These are phyloP conservation scores for Aleadryas rufinucha DNA, from an alignment of 2,113 vertebrate species.

Conservation along the genomic window DNA sequence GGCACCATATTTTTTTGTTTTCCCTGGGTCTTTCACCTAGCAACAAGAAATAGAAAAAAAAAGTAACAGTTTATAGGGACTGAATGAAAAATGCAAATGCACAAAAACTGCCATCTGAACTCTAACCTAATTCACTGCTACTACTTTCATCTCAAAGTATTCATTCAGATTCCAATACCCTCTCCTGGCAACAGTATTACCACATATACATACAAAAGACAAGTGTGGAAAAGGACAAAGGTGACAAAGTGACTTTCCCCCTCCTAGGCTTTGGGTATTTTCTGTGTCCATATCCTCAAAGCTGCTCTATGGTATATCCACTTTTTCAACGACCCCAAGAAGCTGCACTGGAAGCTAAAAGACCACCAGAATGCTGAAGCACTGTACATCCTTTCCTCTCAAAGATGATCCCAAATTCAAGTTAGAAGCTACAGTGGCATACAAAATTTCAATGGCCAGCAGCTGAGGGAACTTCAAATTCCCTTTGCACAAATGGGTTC, in stretches of 20 bases:
- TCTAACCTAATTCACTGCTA: background rate
- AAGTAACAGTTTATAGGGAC: background rate
- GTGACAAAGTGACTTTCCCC: background rate
- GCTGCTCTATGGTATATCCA: background rate
- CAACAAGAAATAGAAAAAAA: background rate
- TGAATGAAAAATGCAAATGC: background rate
- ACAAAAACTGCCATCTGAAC: background rate
- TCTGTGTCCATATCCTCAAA: background rate
- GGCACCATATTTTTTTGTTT: background rate
- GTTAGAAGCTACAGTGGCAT: background rate
- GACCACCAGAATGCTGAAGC: background rate
- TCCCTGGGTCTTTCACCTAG: background rate
- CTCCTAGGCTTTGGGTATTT: background rate
- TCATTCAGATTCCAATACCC: background rate
- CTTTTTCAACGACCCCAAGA: background rate
- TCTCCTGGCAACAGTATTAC: background rate
- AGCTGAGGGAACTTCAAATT: background rate
- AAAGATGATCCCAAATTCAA: background rate
- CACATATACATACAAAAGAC: background rate
- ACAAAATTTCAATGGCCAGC: background rate
- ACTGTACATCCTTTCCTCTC: background rate
- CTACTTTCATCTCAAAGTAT: background rate
- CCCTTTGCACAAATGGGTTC: background rate
- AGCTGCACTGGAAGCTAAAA: background rate
- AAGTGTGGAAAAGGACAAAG: background rate